Percentiles rank a stretch among this genome's conserved stretches.
Evolutionary conservation across 2,113 vertebrate genomes (phyloP).

Genomic region (Rafetus swinhoei): DNA sequence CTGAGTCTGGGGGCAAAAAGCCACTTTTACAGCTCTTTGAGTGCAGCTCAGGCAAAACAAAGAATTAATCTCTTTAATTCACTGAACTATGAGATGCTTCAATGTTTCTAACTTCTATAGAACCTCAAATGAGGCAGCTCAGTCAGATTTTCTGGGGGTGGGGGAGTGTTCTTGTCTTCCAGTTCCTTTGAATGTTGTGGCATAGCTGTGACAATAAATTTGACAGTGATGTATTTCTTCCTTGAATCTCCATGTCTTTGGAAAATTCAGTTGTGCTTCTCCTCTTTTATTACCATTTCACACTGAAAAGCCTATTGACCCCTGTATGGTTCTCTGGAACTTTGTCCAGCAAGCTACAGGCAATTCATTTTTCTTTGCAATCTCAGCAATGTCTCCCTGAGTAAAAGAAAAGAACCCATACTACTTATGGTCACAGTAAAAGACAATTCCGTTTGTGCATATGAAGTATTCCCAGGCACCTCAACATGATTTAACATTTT

Average conservation of each 20-base stretch:
- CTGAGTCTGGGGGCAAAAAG: not conserved
- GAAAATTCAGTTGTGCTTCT: not conserved
- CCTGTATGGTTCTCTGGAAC: not conserved
- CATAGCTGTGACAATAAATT: not conserved
- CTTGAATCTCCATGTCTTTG: not conserved
- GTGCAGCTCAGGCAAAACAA: not conserved
- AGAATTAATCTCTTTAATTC: not conserved
- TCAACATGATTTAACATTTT: constrained; percentile 14
- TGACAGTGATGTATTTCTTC: not conserved
- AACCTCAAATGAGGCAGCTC: not conserved
- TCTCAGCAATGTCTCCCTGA: not conserved
- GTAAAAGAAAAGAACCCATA: constrained; percentile 24
- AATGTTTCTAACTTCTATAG: not conserved
- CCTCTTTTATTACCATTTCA: not conserved
- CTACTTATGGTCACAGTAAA: not conserved
- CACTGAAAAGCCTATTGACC: constrained; percentile 11
- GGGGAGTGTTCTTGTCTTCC: not conserved
- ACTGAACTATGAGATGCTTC: not conserved
- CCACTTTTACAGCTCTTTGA: accelerated
- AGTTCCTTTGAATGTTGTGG: not conserved
- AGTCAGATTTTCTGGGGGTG: not conserved
- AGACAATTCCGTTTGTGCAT: constrained; percentile 9
- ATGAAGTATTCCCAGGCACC: not conserved
- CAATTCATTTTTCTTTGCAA: constrained; percentile 16
- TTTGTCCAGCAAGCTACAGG: not conserved